Conservation (phyloP, 2,797 vertebrate genomes). For the Semaprochilodus insignis region DNA sequence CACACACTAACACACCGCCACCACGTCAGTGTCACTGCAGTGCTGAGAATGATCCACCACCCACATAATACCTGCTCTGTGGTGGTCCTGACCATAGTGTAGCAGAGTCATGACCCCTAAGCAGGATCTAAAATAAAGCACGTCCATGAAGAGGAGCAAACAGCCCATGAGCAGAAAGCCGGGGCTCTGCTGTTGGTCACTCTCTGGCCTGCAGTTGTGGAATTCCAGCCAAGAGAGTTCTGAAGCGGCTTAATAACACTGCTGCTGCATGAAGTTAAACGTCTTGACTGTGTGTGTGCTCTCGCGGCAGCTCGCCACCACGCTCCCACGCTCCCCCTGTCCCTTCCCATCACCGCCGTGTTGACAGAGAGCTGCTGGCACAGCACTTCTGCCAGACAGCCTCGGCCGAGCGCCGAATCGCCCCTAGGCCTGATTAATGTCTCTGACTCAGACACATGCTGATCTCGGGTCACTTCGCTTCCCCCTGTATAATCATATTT, state of each 20-base stretch:
- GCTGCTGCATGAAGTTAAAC: slow-evolving; percentile 82
- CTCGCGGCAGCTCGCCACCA: slow-evolving; percentile 71
- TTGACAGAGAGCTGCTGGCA: slow-evolving; percentile 82
- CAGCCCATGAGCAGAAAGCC: not conserved
- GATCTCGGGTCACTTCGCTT: not conserved
- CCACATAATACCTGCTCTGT: no score
- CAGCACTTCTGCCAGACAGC: slow-evolving; percentile 81
- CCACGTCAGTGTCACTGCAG: no score
- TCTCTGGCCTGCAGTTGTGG: slow-evolving; percentile 17
- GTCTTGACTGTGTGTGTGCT: slow-evolving; percentile 80
- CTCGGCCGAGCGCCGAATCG: slow-evolving; percentile 69
- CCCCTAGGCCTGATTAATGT: slow-evolving; percentile 75
- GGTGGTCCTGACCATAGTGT: no score
- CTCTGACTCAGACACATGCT: slow-evolving; percentile 43
- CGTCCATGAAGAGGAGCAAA: not conserved
- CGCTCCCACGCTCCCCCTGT: slow-evolving; percentile 75
- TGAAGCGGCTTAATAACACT: slow-evolving; percentile 77
- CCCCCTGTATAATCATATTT: not conserved
- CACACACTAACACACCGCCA: no score
- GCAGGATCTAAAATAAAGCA: not conserved
- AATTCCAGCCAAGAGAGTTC: slow-evolving; percentile 20
- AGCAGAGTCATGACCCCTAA: not conserved
- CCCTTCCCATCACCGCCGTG: slow-evolving; percentile 73
- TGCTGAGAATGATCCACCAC: no score
- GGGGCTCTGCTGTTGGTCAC: not conserved